Base-by-base conservation (phyloP, 1,140 invertebrate species). In the Platyura marginata region DNA sequence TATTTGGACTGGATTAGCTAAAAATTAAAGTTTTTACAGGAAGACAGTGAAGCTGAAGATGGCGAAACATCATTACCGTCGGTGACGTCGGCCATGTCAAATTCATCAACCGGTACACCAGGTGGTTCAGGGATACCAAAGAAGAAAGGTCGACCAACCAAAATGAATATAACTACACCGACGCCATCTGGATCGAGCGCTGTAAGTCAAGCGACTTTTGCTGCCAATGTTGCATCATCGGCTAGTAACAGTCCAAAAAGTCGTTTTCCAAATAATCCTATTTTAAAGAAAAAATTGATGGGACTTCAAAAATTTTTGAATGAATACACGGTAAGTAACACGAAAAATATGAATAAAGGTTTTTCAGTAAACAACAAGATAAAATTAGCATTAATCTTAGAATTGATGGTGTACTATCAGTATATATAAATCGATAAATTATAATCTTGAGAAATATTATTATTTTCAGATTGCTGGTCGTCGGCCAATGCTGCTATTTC, bases 401-500 rank as follows among this genome's bases (percentile, higher is more conserved):
- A n/a, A n/a, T n/a, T n/a, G n/a, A n/a, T n/a, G n/a, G n/a, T n/a
- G n/a, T n/a, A n/a, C n/a, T n/a, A n/a, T n/a, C n/a, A n/a, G n/a
- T n/a, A n/a, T n/a, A n/a, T 34, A n/a, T 3, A 34, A 34, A 4
- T 34, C 11, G 32, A 34, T 65, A 54, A 51, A 52, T 52, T 47
- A 44, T 51, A 50, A 46, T 45, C 41, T 10, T 33, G 40, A 34
- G 13, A n/a, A n/a, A n/a, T n/a, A n/a, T 34, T 34, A 4, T 15
- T 2, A 18, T 36, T 36, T 36, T 9, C 34, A 38, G 36, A n/a
- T 68, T 0, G 82, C 86, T 54, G 87, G 84, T 6, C 67, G 92
- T 21, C 76, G 84, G 45, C 79, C 90, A 1, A 88, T 94, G 65
- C 64, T 88, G 33, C 75, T 88, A 50, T 98, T 98, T 56, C 86